Evolutionary conservation across 2,888 invertebrate genomes (phyloP).

Genomic region (Pedicia rivosa): DNA sequence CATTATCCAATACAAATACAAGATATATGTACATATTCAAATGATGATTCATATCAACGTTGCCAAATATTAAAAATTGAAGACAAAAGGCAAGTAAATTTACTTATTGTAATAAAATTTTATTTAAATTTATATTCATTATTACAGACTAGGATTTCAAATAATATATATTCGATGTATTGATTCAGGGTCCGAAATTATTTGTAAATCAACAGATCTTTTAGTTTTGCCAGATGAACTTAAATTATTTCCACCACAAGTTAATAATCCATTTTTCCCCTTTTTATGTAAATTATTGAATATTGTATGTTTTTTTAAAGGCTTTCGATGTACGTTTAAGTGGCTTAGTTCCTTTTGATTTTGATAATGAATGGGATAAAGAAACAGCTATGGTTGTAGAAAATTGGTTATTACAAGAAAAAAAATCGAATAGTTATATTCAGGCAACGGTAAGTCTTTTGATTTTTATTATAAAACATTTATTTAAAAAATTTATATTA

Average conservation of each 20-base stretch:
- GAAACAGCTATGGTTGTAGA: slow-evolving; percentile 26
- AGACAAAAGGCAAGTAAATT: background rate
- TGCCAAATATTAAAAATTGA: slow-evolving; percentile 37
- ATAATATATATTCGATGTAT: too few relatives aligned
- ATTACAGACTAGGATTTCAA: too few relatives aligned
- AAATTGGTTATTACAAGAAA: slow-evolving; percentile 23
- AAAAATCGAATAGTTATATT: background rate
- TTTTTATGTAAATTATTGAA: background rate
- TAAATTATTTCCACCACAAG: slow-evolving; percentile 31
- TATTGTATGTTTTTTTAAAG: slow-evolving; percentile 6
- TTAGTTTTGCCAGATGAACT: slow-evolving; percentile 37
- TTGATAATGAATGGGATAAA: slow-evolving; percentile 37
- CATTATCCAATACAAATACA: slow-evolving; percentile 33
- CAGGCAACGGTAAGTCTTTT: background rate
- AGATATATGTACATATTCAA: slow-evolving; percentile 37
- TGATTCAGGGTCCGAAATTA: too few relatives aligned
- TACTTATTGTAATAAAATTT: background rate
- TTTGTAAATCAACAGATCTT: slow-evolving; percentile 30
- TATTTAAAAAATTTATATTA: background rate
- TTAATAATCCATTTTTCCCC: slow-evolving; percentile 14
- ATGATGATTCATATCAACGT: slow-evolving; percentile 35
- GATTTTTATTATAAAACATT: background rate
- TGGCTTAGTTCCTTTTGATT: slow-evolving; percentile 36
- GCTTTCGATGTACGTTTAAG: slow-evolving; percentile 36
- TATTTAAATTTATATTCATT: slow-evolving; percentile 3